Percentiles rank a stretch among this genome's conserved stretches.
These are phyloP conservation scores for Atta colombica DNA, from an alignment of 1,140 invertebrate species.

Conservation along the genomic window DNA sequence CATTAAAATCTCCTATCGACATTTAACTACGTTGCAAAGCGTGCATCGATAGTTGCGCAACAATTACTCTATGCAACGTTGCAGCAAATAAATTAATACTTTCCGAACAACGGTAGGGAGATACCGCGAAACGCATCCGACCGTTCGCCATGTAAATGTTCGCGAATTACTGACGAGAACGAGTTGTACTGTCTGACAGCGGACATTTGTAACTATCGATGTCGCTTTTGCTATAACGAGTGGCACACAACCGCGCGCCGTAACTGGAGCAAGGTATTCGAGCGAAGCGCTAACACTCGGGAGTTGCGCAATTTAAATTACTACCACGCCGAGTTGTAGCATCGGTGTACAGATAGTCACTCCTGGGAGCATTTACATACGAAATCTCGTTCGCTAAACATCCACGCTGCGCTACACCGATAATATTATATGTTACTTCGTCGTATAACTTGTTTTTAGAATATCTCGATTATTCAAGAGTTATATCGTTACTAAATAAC, in stretches of 20 bases:
- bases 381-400: slow-evolving; percentile 56
- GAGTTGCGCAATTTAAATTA: slow-evolving; percentile 65
- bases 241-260: slow-evolving; percentile 16
- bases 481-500: neutral
- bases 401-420: slow-evolving; percentile 5
- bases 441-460: slow-evolving; percentile 38
- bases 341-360: slow-evolving; percentile 33
- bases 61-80: slow-evolving; percentile 43
- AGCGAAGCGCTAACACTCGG: slow-evolving; percentile 59
- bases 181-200: slow-evolving; percentile 47
- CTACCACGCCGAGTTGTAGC: slow-evolving; percentile 38
- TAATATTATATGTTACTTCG: slow-evolving; percentile 39
- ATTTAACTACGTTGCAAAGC: slow-evolving; percentile 22
- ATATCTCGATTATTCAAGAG: slow-evolving; percentile 23
- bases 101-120: slow-evolving; percentile 1
- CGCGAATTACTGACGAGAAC: slow-evolving; percentile 45
- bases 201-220: slow-evolving; percentile 62
- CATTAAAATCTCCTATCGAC: slow-evolving; percentile 45
- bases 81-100: slow-evolving; percentile 54
- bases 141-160: slow-evolving; percentile 15
- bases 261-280: slow-evolving; percentile 60
- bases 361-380: slow-evolving; percentile 60
- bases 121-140: slow-evolving; percentile 6
- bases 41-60: slow-evolving; percentile 24
- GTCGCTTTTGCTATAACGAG: slow-evolving; percentile 52